phyloP scores from a whole-genome alignment of 2,888 invertebrate genomes.

The Apamea sordens region DNA sequence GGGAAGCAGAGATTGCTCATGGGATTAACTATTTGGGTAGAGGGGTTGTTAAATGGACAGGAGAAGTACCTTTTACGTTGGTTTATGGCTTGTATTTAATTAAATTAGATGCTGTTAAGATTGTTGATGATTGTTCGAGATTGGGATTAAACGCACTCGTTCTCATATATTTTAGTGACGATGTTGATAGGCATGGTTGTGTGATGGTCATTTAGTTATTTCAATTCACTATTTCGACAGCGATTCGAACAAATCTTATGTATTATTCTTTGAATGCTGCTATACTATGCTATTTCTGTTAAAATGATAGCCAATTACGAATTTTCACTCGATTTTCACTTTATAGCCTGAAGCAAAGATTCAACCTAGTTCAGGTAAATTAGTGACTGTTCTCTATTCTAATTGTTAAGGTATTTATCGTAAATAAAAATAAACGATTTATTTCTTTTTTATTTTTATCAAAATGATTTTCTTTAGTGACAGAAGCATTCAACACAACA shows the following conservation, averaged over 20 bases:
- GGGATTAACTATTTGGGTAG: constrained; percentile 51
- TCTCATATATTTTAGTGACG: background rate
- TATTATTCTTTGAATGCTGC: background rate
- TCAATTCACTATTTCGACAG: background rate
- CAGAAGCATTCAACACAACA: background rate
- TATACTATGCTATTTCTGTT: background rate
- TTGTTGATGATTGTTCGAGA: background rate
- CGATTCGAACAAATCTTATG: background rate
- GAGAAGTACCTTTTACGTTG: constrained; percentile 29
- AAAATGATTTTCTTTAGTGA: background rate
- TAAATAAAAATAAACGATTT: too few relatives aligned
- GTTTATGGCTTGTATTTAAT: constrained; percentile 49
- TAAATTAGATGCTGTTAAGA: constrained; percentile 39
- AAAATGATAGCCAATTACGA: background rate
- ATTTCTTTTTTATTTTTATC: background rate
- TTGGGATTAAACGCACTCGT: background rate
- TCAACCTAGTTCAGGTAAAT: too few relatives aligned
- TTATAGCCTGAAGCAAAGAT: background rate
- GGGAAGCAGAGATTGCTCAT: constrained; percentile 41
- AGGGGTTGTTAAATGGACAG: constrained; percentile 50
- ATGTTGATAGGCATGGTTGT: background rate
- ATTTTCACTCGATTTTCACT: too few relatives aligned
- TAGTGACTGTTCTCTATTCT: too few relatives aligned
- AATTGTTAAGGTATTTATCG: too few relatives aligned
- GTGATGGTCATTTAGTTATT: background rate